A percentile compares a stretch with the other conserved stretches of the same genome.
Conservation (phyloP, 2,888 invertebrate species). For the Sesamia inferens region DNA sequence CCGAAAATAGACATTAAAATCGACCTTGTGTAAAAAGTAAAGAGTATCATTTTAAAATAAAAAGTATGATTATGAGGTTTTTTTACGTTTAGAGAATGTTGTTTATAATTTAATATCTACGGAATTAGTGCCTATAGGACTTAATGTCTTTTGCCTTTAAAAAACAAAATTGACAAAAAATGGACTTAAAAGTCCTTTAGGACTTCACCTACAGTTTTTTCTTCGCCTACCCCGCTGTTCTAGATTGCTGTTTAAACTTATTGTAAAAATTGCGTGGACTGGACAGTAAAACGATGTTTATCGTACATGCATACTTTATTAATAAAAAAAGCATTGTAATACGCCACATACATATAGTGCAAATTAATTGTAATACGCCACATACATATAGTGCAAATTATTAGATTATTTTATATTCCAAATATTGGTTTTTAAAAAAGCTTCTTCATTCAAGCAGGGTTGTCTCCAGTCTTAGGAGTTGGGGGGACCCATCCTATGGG, state of each 20-base stretch:
- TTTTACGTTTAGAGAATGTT: too few relatives aligned
- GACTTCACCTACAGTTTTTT: too few relatives aligned
- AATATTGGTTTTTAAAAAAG: conserved; percentile 32
- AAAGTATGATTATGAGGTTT: too few relatives aligned
- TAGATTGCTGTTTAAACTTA: too few relatives aligned
- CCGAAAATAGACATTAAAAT: too few relatives aligned
- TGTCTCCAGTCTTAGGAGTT: conserved; percentile 21
- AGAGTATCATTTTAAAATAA: too few relatives aligned
- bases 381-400: conserved; percentile 58
- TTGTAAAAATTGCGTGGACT: not conserved
- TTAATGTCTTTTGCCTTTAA: too few relatives aligned
- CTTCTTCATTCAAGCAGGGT: conserved; percentile 12
- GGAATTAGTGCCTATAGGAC: too few relatives aligned
- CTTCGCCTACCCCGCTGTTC: not conserved
- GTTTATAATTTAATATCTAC: too few relatives aligned
- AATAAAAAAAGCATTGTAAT: conserved; percentile 53
- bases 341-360: conserved; percentile 56
- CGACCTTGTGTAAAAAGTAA: too few relatives aligned
- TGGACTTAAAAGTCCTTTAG: too few relatives aligned
- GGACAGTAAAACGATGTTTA: not conserved
- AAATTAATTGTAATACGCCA: conserved; percentile 55
- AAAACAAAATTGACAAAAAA: too few relatives aligned
- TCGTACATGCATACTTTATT: conserved; percentile 37
- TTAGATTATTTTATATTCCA: conserved; percentile 45
- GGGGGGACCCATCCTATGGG: conserved; percentile 94